Conservation (phyloP, 2,113 vertebrate species). For the Bothrops jararaca region DNA sequence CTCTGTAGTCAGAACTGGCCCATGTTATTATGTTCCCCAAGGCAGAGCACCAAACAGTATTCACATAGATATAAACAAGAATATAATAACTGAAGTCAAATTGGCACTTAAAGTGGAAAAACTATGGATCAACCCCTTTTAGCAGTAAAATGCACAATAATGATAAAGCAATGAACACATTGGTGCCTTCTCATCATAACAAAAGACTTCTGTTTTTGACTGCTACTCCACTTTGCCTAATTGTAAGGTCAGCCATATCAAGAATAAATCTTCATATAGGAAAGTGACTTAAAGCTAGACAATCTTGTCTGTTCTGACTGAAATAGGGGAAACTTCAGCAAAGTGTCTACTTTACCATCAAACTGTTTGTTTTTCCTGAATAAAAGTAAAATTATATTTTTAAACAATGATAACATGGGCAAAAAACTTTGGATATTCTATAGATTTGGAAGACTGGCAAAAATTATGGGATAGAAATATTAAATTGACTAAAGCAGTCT, state of each 20-base stretch:
- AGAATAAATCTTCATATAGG: not conserved
- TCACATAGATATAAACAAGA: not conserved
- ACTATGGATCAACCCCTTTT: not conserved
- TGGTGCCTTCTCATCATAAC: not conserved
- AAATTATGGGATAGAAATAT: no score
- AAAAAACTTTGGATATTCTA: no score
- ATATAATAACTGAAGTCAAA: not conserved
- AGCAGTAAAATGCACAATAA: not conserved
- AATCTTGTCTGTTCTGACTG: not conserved
- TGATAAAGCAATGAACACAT: not conserved
- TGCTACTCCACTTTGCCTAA: not conserved
- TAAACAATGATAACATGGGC: no score
- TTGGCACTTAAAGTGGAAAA: not conserved
- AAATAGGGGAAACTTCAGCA: not conserved
- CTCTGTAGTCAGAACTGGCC: not conserved
- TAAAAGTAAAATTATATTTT: not conserved
- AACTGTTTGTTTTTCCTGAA: not conserved
- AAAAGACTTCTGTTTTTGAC: not conserved
- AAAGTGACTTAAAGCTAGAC: not conserved
- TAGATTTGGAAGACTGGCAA: no score
- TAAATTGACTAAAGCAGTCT: no score
- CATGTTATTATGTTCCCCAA: not conserved
- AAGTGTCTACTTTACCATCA: not conserved
- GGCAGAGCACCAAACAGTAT: not conserved
- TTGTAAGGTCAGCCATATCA: not conserved